A percentile compares a stretch with the other conserved stretches of the same genome.
phyloP scores from a whole-genome alignment of 2,797 vertebrate species.

The Syngnathus acus region DNA sequence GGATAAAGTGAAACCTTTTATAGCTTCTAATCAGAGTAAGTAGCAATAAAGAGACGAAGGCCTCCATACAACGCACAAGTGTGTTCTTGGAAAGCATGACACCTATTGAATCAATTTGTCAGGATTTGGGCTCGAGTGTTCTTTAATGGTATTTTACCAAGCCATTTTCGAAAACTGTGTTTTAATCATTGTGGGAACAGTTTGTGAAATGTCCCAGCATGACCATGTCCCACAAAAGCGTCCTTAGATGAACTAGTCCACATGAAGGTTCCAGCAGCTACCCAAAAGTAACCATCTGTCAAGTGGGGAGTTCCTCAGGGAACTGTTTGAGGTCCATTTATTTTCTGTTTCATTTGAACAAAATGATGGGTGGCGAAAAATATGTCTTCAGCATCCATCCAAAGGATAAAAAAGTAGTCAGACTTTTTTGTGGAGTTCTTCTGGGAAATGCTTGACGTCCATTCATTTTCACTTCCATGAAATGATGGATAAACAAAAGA shows the following conservation, averaged over 20 bases:
- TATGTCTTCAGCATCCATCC: too few species aligned
- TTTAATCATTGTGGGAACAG: neutral
- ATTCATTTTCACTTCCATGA: neutral
- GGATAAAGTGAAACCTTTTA: neutral
- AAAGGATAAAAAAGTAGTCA: too few species aligned
- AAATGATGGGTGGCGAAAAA: too few species aligned
- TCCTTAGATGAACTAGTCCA: neutral
- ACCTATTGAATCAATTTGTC: neutral
- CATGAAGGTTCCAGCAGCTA: neutral
- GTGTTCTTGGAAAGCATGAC: neutral
- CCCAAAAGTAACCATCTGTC: neutral
- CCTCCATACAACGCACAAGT: neutral
- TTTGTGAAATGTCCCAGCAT: neutral
- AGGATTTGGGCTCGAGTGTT: neutral
- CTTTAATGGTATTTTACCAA: neutral
- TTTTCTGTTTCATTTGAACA: neutral
- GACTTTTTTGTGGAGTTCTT: neutral
- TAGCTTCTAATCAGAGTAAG: neutral
- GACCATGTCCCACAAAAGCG: neutral
- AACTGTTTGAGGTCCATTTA: neutral
- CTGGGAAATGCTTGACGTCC: neutral
- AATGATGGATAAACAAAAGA: too few species aligned
- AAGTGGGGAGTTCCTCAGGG: neutral
- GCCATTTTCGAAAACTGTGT: neutral
- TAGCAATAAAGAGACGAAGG: neutral